Evolutionary conservation across 2,888 invertebrate species (phyloP), one percentile per base, ranked within the genome.

Genomic region (Campoletis raptor): DNA sequence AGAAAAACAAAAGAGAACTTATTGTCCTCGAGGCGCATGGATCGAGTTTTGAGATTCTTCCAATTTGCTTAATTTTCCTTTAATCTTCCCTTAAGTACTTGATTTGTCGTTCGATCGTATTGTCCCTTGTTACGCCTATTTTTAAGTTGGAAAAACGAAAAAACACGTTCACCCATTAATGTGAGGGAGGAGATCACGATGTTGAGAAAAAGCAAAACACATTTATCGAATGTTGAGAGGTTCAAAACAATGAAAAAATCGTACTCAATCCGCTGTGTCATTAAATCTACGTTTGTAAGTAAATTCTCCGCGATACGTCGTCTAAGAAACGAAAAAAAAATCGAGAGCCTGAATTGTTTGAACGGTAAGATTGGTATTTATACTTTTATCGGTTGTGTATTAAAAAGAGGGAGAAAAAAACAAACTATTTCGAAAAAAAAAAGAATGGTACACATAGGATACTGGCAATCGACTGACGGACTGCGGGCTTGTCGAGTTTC

Each of bases 251-350:
- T 9, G 54, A 52, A 85, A 84, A 77, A 52, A 45, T 64, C 61
- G 72, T 40, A 81, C 78, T 77, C 81, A 40, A 86, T 85, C 83
- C 83, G 83, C 84, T 85, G 87, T 57, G 84, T 79, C 40, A 88
- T 81, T 85, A 89, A 79, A 70, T 87, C 82, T 89, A 86, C 30
- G 81, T 88, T 83, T 87, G 90, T 90, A 91, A 91, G 90, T 91
- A 92, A 91, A 90, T 90, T 90, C 89, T 91, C 90, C 90, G 89
- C 88, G 82, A 81, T 73, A 52, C 76, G 76, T 82, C n/a, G 40
- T 79, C 72, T 66, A 70, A 67, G 48, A 86, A 70, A 85, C 21
- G 36, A 72, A 79, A 52, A 77, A 36, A 18, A 66, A 80, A 57
- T 64, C 40, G 12, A 66, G 79, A 45, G 57, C 52, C 69, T 67